Base-by-base conservation (phyloP, 2,888 invertebrate species). In the Reticulitermes lucifugus region DNA sequence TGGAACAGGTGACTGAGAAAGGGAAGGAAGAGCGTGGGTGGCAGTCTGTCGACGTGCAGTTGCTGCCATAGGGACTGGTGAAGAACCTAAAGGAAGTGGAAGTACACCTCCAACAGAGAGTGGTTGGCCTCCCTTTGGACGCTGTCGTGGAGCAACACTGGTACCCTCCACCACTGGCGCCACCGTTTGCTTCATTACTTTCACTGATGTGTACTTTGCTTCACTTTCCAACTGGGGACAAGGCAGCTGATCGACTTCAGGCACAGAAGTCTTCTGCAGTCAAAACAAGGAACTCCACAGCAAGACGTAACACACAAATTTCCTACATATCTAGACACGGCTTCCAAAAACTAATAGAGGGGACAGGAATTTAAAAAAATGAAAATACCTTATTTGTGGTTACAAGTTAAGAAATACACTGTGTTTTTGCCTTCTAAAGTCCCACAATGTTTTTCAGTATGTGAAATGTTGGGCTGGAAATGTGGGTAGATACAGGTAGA, bases 111-210 rank as follows among this genome's bases (percentile, higher is more conserved):
- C 88, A 43, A 85, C 85, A 86, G 88, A 80, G 21, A 85, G 86
- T 80, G 86, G 88, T 88, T 85, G 87, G 87, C 79, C 90, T 55
- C 94, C 95, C 90, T 96, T 96, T 18, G 97, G 97, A 88, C 97
- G 92, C 90, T 96, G 96, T 83, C 97, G 92, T 5, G 97, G 97
- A 83, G 95, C 95, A 43, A 97, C 96, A 87, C 96, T 96, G 3
- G 97, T 97, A 84, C 95, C 95, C 89, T 95, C 95, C 14, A 89
- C 88, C 86, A 89, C 87, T 73, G 89, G 88, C 4, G 92, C 89
- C 22, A 92, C 90, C 51, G 92, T 90, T 88, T 92, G 91, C 84
- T 89, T 89, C 79, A 89, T 88, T n/a, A 91, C 89, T 88, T 92
- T 92, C 85, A 92, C 90, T 25, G 92, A 90, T 81, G 93, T 91